These are phyloP conservation scores for Platyscapa corneri DNA, from an alignment of 1,140 invertebrate genomes.

Conservation along the genomic window DNA sequence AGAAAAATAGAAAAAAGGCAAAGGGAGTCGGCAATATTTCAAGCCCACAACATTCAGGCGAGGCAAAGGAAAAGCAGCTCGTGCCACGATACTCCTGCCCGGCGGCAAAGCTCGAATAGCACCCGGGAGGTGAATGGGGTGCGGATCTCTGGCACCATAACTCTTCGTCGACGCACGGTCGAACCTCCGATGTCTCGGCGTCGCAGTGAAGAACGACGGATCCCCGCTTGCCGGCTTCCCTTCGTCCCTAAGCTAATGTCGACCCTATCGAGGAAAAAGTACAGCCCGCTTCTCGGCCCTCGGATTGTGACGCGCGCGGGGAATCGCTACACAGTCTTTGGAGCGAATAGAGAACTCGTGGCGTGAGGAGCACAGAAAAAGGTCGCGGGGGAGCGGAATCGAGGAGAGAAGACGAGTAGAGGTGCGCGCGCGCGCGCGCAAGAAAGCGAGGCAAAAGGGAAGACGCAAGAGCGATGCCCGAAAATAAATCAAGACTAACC, in stretches of 20 bases:
- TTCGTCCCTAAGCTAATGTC: background rate
- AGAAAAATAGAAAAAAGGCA: background rate
- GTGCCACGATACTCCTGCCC: background rate
- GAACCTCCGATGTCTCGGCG: too few relatives aligned
- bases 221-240: background rate
- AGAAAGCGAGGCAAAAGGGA: background rate
- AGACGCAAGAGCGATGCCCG: constrained; percentile 50
- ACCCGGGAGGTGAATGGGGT: background rate
- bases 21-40: background rate
- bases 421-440: too few relatives aligned
- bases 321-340: background rate
- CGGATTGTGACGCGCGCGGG: background rate
- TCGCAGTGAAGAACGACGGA: background rate
- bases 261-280: background rate
- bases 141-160: background rate
- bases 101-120: background rate
- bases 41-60: background rate
- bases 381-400: background rate
- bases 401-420: too few relatives aligned
- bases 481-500: constrained; percentile 62
- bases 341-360: background rate
- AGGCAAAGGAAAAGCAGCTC: background rate
- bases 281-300: background rate
- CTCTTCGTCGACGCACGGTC: too few relatives aligned
- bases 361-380: background rate